phyloP scores from a whole-genome alignment of 2,113 vertebrate species.

The Murina feae region DNA sequence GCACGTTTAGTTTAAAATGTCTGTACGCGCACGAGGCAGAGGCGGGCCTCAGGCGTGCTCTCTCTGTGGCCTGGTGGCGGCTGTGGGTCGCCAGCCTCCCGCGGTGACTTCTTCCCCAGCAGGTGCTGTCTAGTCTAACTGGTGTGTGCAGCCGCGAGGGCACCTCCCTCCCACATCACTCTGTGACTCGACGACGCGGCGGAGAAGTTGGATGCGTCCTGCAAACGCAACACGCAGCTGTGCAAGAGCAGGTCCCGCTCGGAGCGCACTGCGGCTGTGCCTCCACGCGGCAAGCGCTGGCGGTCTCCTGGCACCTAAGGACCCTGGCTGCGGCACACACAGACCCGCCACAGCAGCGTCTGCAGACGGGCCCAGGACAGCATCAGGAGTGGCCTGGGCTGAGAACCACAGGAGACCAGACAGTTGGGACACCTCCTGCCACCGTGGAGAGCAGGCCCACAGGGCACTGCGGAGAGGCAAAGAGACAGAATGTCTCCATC shows the following conservation, averaged over 20 bases:
- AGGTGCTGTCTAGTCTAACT: too few relatives aligned
- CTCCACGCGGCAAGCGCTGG: not conserved
- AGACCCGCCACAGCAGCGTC: too few relatives aligned
- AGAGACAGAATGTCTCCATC: not conserved
- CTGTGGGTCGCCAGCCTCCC: fast-evolving
- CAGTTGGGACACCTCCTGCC: not conserved
- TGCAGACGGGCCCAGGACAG: too few relatives aligned
- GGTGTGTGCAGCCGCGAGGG: fast-evolving
- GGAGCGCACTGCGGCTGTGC: fast-evolving
- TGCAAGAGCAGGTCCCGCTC: not conserved
- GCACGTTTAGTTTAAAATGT: not conserved
- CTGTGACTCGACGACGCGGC: not conserved
- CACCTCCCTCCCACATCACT: not conserved
- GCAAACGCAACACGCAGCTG: not conserved
- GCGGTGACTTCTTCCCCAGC: not conserved
- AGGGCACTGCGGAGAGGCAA: not conserved
- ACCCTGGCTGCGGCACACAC: not conserved
- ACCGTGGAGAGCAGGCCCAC: not conserved
- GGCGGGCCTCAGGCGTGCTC: not conserved
- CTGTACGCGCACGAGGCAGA: not conserved
- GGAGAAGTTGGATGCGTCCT: not conserved
- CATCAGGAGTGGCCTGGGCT: too few relatives aligned
- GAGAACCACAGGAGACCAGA: not conserved
- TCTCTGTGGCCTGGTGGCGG: not conserved
- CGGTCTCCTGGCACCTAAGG: not conserved